Base-by-base conservation (phyloP, 2,113 vertebrate genomes). In the Hemiscyllium ocellatum region DNA sequence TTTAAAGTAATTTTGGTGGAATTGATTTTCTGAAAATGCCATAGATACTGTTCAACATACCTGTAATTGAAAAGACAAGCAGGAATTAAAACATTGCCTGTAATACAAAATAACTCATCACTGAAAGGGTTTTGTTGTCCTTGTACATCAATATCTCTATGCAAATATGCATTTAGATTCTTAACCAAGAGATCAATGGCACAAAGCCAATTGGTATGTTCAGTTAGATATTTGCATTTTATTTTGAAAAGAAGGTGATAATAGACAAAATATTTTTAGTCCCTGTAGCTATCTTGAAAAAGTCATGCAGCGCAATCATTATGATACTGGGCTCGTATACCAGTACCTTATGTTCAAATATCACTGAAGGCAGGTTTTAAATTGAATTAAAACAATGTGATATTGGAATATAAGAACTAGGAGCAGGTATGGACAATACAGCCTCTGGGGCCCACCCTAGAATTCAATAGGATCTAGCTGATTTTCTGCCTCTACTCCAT, bases 21-120 rank as follows among this genome's bases (percentile, higher is more conserved):
- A 97, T 33, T 90, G 96, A 95, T 96, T 97, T 96, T 96, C 96
- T 97, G 96, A 96, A 96, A 96, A 96, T 93, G 37, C 87, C 87
- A 95, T 68, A 80, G 94, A 96, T 66, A 85, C 96, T 96, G 95
- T 96, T 96, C 96, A 96, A 61, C 95, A 96, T 33, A 20, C 69
- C 78, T 94, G 50, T 96, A 17, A 95, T 96, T 95, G 95, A 66
- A 96, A 95, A 72, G 89, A 72, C 68, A 95, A 94, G 93, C 22
- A 12, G 70, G 68, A 94, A 47, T 95, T 95, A 95, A 95, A 29
- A 95, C 94, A 50, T 72, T 72, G 66, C 47, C 26, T 15, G 47
- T 68, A 95, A 26, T 50, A 20, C 94, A 95, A 70, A 76, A 76
- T 42, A 29, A 50, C 10, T 95, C 3, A 47, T 13, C 42, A 72